Evolutionary conservation across 2,797 vertebrate species (phyloP).

Genomic region (Sebastiscus albofasciatus): DNA sequence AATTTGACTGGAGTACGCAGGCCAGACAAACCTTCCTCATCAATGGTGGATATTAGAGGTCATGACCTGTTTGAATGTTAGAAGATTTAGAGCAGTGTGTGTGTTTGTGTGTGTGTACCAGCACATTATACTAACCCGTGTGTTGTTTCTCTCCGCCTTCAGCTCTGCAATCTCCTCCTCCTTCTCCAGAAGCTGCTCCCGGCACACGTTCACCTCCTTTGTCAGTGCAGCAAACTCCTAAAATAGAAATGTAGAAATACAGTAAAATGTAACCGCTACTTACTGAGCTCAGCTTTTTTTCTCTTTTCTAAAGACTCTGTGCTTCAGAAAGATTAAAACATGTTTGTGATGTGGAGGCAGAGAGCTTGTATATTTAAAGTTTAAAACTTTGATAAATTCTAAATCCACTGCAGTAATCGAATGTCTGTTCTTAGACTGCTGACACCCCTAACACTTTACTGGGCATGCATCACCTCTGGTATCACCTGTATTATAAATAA

Average conservation of each 20-base stretch:
- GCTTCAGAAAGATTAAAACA: neutral
- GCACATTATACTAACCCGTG: slow-evolving; percentile 82
- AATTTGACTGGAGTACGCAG: neutral
- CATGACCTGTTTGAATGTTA: neutral
- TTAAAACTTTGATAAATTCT: no score
- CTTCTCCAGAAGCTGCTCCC: slow-evolving; percentile 95
- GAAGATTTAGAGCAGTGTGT: neutral
- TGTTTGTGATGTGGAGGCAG: neutral
- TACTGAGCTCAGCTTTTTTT: neutral
- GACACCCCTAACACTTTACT: neutral
- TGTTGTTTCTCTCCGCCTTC: slow-evolving; percentile 97
- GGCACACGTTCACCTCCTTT: slow-evolving; percentile 94
- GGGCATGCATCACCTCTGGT: neutral
- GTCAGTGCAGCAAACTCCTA: slow-evolving; percentile 96
- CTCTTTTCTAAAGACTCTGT: neutral
- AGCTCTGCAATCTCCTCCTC: slow-evolving; percentile 97
- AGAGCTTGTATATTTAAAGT: neutral
- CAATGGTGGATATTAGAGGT: neutral
- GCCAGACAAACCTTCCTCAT: neutral
- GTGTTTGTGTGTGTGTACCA: neutral
- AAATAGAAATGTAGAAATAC: slow-evolving; percentile 18
- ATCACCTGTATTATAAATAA: neutral
- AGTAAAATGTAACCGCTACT: neutral
- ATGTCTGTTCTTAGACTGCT: neutral
- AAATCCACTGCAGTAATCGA: neutral